These are phyloP conservation scores for Eucriotettix oculatus DNA, from an alignment of 2,888 invertebrate species.

Conservation along the genomic window DNA sequence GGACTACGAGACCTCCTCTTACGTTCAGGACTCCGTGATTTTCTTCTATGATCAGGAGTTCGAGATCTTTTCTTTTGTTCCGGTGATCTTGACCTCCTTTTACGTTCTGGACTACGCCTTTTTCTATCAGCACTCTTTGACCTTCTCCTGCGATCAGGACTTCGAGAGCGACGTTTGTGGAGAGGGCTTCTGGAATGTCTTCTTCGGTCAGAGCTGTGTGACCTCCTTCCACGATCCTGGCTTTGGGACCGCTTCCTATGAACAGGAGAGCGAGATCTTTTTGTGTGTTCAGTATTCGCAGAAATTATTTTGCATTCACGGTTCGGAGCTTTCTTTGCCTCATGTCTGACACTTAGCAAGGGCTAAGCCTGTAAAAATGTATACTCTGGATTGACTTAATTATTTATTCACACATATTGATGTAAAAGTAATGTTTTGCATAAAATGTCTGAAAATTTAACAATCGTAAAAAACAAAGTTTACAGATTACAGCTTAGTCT, in stretches of 20 bases:
- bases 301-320: not conserved
- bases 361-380: too few species aligned
- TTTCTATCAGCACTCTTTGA: not conserved
- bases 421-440: too few species aligned
- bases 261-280: too few species aligned
- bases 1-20: not conserved
- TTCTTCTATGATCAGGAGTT: not conserved
- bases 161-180: not conserved
- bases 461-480: too few species aligned
- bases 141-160: not conserved
- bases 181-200: not conserved
- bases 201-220: not conserved
- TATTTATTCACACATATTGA: too few species aligned
- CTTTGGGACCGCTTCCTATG: too few species aligned
- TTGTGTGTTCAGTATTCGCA: not conserved
- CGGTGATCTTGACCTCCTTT: too few species aligned
- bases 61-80: not conserved
- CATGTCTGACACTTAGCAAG: too few species aligned
- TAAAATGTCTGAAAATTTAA: too few species aligned
- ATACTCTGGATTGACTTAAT: too few species aligned
- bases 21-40: not conserved
- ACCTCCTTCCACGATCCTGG: not conserved
- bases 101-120: not conserved
- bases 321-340: not conserved
- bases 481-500: too few species aligned